Conservation (phyloP, 2,797 vertebrate genomes). For the Erithacus rubecula region DNA sequence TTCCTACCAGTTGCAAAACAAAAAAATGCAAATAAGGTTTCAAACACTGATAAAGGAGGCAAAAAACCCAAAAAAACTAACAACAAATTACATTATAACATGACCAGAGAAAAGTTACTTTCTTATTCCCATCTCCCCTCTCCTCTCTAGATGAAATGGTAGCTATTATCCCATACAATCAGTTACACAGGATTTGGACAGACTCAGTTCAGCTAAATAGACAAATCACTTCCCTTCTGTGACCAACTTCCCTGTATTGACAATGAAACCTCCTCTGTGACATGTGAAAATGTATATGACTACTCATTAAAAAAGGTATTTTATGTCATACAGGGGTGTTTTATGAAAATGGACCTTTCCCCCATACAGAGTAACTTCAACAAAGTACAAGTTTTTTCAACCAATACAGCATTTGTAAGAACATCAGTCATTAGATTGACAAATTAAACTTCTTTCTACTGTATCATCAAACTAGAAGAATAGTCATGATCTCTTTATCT, state of each 20-base stretch:
- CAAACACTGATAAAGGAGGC: background rate
- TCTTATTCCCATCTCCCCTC: background rate
- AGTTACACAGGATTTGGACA: background rate
- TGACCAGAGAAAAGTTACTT: background rate
- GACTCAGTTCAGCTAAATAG: background rate
- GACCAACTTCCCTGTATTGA: background rate
- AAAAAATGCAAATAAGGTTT: background rate
- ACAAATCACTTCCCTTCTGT: background rate
- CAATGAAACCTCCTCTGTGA: background rate
- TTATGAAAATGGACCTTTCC: background rate
- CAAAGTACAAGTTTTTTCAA: background rate
- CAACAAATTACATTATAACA: background rate
- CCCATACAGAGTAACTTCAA: background rate
- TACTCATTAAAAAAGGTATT: background rate
- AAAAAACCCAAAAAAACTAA: background rate
- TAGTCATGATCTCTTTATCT: background rate
- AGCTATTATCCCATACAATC: background rate
- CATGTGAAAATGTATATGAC: background rate
- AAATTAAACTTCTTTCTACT: background rate
- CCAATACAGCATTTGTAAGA: background rate
- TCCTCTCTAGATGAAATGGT: background rate
- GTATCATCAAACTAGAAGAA: background rate
- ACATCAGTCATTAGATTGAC: background rate
- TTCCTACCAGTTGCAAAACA: background rate
- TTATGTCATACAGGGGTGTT: background rate